Percentiles rank a stretch among this genome's conserved stretches.
phyloP scores from a whole-genome alignment of 2,888 invertebrate genomes.

The Melieria omissa region DNA sequence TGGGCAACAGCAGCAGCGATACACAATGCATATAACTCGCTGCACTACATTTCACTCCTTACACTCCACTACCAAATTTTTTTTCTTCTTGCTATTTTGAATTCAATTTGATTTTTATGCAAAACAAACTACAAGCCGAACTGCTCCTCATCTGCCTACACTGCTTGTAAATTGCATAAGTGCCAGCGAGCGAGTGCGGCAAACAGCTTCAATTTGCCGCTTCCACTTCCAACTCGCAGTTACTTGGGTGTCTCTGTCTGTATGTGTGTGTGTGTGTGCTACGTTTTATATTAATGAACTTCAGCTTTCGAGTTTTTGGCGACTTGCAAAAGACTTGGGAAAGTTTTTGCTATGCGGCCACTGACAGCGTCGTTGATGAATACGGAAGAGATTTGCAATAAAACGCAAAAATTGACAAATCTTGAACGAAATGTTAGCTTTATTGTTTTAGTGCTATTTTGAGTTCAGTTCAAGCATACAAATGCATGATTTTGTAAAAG shows the following conservation, averaged over 20 bases:
- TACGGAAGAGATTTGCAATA: too few relatives aligned
- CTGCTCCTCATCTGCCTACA: neutral
- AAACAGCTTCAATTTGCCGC: neutral
- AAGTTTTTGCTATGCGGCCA: neutral
- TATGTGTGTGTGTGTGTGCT: neutral
- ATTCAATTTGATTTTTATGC: conserved; percentile 15
- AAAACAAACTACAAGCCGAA: conserved; percentile 7
- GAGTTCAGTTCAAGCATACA: too few relatives aligned
- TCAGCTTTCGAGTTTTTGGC: conserved; percentile 8
- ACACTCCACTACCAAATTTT: neutral
- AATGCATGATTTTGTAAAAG: too few relatives aligned
- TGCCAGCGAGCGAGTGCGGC: neutral
- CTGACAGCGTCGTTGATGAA: too few relatives aligned
- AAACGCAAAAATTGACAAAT: too few relatives aligned
- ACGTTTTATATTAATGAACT: conserved; percentile 24
- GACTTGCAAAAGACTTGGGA: neutral
- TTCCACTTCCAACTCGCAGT: neutral
- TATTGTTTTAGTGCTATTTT: too few relatives aligned
- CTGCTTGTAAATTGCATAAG: conserved; percentile 29
- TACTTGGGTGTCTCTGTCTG: neutral
- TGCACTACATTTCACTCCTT: too few relatives aligned
- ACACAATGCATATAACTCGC: too few relatives aligned
- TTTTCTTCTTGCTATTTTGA: conserved; percentile 3
- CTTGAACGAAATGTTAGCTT: too few relatives aligned
- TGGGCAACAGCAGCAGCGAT: too few relatives aligned